A percentile compares a stretch with the other conserved stretches of the same genome.
phyloP scores from a whole-genome alignment of 2,888 invertebrate genomes.

The Cerceris rybyensis region DNA sequence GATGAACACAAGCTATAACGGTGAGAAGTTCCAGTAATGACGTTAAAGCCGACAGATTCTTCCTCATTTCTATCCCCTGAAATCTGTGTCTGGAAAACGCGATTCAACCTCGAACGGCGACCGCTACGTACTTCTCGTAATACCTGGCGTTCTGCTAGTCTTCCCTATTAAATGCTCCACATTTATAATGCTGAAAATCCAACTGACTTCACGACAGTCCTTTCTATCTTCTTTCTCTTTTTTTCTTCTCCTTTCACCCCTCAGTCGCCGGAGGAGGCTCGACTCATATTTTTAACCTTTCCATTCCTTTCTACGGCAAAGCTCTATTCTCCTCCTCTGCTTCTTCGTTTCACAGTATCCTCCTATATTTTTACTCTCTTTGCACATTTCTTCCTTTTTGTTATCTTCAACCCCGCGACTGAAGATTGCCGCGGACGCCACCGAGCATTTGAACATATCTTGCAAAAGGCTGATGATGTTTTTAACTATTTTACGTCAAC shows the following conservation, averaged over 20 bases:
- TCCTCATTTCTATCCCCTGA: not conserved
- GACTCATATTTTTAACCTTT: constrained; percentile 5
- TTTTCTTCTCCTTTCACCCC: constrained; percentile 5
- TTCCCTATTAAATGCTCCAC: constrained; percentile 61
- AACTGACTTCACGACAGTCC: constrained; percentile 20
- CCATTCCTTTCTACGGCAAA: not conserved
- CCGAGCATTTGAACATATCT: too few species aligned
- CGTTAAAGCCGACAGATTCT: not conserved
- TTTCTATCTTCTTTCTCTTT: constrained; percentile 21
- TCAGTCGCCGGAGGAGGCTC: not conserved
- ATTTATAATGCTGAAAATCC: constrained; percentile 59
- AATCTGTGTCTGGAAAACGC: not conserved
- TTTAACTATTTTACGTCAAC: too few species aligned
- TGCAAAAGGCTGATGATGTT: too few species aligned
- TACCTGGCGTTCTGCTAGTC: constrained; percentile 26
- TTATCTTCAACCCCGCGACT: not conserved
- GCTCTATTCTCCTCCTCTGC: constrained; percentile 21
- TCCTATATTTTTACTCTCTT: not conserved
- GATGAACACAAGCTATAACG: not conserved
- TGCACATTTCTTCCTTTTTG: not conserved
- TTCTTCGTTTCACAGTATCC: not conserved
- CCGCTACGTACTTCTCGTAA: not conserved
- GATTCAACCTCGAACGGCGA: not conserved
- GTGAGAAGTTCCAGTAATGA: not conserved
- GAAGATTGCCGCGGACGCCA: not conserved